Percentiles rank a stretch among this genome's conserved stretches.
phyloP scores from a whole-genome alignment of 2,888 invertebrate species.

The Lacanobia wlatinum region DNA sequence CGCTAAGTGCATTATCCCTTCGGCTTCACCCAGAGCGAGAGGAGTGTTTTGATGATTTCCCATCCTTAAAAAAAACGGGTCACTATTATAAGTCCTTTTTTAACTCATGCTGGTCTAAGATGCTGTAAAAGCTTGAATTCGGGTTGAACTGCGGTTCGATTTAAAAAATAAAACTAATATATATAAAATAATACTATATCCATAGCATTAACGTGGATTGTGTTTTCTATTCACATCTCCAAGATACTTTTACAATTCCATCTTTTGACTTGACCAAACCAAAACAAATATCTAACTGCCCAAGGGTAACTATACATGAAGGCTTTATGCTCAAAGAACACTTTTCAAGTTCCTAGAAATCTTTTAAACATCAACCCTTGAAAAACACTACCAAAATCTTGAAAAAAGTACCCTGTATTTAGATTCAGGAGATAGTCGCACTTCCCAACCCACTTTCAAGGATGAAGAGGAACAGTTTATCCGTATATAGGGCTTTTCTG shows the following conservation, averaged over 20 bases:
- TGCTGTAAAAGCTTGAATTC: neutral
- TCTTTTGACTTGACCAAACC: neutral
- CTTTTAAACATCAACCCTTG: neutral
- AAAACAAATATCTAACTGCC: neutral
- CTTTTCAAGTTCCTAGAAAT: slow-evolving; percentile 4
- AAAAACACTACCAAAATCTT: slow-evolving; percentile 5
- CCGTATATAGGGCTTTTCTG: slow-evolving; percentile 41
- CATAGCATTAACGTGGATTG: no score
- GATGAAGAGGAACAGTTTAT: slow-evolving; percentile 53
- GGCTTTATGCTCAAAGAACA: slow-evolving; percentile 1
- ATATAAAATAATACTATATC: no score
- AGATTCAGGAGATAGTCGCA: slow-evolving; percentile 53
- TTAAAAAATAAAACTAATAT: no score
- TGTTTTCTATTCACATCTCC: no score
- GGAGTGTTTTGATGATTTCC: no score
- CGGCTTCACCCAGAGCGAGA: no score
- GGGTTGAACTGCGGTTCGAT: no score
- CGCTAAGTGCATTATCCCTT: no score
- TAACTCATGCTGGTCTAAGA: no score
- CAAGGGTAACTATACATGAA: neutral
- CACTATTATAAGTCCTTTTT: no score
- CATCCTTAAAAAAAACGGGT: no score
- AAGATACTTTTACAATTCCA: neutral
- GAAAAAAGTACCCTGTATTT: slow-evolving; percentile 17
- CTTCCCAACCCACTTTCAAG: slow-evolving; percentile 31